Conservation (phyloP, 35 echinoderm and acorn worm species). For the Lytechinus pictus region DNA sequence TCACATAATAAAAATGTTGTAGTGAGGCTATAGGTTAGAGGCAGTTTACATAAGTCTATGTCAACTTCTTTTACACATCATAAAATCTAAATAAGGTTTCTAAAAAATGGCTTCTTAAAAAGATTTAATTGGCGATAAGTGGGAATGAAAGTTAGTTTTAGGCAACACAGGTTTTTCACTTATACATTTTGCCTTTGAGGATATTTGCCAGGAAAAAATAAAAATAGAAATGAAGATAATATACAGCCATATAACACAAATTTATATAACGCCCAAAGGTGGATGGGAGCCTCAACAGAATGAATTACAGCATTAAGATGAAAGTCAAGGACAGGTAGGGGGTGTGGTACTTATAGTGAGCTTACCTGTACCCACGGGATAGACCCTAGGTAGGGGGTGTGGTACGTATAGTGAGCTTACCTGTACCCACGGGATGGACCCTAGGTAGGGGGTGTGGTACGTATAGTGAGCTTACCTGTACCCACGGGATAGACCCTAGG, state of each 20-base stretch:
- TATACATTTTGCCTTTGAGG: background rate
- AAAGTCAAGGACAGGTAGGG: no score
- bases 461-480: slow-evolving; percentile 63
- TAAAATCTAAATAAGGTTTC: background rate
- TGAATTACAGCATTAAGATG: no score
- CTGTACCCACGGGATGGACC: slow-evolving; percentile 53
- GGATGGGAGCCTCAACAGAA: no score
- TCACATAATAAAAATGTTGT: no score
- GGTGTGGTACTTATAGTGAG: no score
- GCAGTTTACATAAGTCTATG: background rate
- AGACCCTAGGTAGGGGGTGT: slow-evolving; percentile 36
- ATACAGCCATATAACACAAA: no score
- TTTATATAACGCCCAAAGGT: no score
- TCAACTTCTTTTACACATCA: background rate
- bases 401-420: slow-evolving; percentile 40
- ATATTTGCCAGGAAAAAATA: background rate
- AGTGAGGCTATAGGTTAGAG: no score
- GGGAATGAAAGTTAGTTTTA: background rate
- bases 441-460: slow-evolving; percentile 43
- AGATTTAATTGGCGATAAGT: no score
- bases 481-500: slow-evolving; percentile 56
- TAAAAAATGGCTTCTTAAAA: no score
- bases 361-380: slow-evolving; percentile 68
- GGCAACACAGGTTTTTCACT: background rate
- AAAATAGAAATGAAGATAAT: no score